Evolutionary conservation across 2,113 vertebrate genomes (phyloP).

Genomic region (Petaurus breviceps): DNA sequence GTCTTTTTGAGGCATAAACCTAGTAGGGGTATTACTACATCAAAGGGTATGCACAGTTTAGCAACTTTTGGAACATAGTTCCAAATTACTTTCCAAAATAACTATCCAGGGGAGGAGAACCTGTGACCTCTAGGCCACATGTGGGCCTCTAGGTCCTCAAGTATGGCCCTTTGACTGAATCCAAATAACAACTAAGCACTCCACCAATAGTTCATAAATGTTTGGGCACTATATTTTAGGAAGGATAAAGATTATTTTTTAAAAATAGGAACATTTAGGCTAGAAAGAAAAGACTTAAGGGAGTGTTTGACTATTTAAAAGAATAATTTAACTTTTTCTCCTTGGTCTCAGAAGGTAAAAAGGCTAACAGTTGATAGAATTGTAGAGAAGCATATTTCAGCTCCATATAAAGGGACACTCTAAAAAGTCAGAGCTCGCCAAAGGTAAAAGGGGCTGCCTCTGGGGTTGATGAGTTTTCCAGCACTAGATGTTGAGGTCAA

Average conservation of each 20-base stretch:
- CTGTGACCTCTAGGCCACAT: too few relatives aligned
- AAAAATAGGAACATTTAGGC: neutral
- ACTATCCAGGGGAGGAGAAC: neutral
- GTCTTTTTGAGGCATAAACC: neutral
- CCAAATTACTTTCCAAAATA: neutral
- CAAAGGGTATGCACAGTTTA: neutral
- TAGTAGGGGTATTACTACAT: neutral
- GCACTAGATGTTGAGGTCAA: too few relatives aligned
- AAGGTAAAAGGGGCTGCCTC: neutral
- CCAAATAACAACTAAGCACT: neutral
- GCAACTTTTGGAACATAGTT: neutral
- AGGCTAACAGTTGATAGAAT: neutral
- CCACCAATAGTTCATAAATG: neutral
- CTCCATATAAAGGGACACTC: neutral
- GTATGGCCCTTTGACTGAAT: too few relatives aligned
- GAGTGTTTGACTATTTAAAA: neutral
- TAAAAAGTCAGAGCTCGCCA: neutral
- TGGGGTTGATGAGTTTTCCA: neutral
- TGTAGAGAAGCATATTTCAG: neutral
- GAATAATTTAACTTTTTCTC: neutral
- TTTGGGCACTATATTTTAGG: neutral
- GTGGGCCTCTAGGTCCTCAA: too few relatives aligned
- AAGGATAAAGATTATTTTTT: neutral
- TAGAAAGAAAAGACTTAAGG: neutral
- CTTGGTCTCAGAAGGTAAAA: neutral